phyloP scores from a whole-genome alignment of 2,888 invertebrate genomes.

The Chymomyza caudatula region DNA sequence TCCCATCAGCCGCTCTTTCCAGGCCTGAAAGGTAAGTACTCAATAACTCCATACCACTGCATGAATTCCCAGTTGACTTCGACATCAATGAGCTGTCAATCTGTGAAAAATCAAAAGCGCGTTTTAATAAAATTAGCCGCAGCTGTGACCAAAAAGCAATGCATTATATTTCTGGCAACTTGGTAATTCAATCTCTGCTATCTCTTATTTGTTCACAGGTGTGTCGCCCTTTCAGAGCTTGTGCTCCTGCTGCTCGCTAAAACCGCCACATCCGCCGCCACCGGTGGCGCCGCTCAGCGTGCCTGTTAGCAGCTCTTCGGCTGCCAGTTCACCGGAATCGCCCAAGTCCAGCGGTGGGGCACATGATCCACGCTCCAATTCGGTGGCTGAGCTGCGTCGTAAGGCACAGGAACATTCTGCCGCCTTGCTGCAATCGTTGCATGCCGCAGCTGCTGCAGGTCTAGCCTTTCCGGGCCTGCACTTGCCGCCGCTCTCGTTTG shows the following conservation, averaged over 20 bases:
- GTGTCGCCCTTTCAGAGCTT: slow-evolving; percentile 85
- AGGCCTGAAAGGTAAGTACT: slow-evolving; percentile 84
- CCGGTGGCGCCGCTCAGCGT: slow-evolving; percentile 70
- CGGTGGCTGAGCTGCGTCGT: slow-evolving; percentile 93
- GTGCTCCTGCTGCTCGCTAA: slow-evolving; percentile 89
- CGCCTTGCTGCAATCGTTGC: slow-evolving; percentile 87
- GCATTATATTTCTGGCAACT: slow-evolving; percentile 16
- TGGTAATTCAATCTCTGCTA: neutral
- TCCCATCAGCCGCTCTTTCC: slow-evolving; percentile 91
- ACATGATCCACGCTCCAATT: slow-evolving; percentile 87
- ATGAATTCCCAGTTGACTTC: slow-evolving; percentile 23
- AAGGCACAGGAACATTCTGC: slow-evolving; percentile 97
- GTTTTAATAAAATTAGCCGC: slow-evolving; percentile 51
- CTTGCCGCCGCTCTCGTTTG: slow-evolving; percentile 78
- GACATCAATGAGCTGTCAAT: slow-evolving; percentile 62
- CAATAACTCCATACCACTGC: too few relatives aligned
- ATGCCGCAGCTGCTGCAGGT: slow-evolving; percentile 79
- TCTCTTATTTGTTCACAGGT: slow-evolving; percentile 40
- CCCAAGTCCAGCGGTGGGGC: slow-evolving; percentile 73
- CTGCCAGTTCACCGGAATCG: slow-evolving; percentile 74
- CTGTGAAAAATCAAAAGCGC: slow-evolving; percentile 47
- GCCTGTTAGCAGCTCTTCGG: slow-evolving; percentile 70
- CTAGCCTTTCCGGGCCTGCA: slow-evolving; percentile 79
- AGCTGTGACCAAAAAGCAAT: slow-evolving; percentile 30
- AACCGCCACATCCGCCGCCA: slow-evolving; percentile 78